Base-by-base conservation (phyloP, 2,113 vertebrate species). In the Peromyscus californicus region DNA sequence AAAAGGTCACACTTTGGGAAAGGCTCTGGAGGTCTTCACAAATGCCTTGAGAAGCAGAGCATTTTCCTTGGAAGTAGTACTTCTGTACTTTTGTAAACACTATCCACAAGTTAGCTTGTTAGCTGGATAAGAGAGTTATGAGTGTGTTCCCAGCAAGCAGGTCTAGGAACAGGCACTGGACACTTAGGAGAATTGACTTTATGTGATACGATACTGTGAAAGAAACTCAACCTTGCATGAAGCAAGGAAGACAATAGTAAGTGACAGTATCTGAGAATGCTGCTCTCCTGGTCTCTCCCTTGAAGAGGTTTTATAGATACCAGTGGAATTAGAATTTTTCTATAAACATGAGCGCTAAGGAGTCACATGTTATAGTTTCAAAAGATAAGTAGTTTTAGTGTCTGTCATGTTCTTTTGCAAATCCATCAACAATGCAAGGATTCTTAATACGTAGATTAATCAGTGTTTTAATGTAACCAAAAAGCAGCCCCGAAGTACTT, bases 51-150 rank as follows among this genome's bases (percentile, higher is more conserved):
- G 80, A 97, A 98, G 98, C 97, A 98, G 98, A 98, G 98, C 98
- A 98, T 98, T 97, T 98, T 98, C 97, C 98, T 98, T 98, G 96
- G 96, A 98, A 98, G 98, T 98, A 98, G 98, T 98, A 98, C 97
- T 98, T 98, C 97, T 78, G 97, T 98, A 98, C 98, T 98, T 98
- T 98, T 99, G 98, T 99, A 99, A 99, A 99, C 98, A 99, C 98
- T 98, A 99, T 98, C 98, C 98, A 98, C 98, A 98, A 98, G 98
- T 98, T 98, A 99, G 98, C 98, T 99, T 99, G 98, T 98, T 98
- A 98, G 98, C 96, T 98, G 97, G 98, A 97, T 98, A 98, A 99
- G 98, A 98, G 97, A 98, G 98, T 98, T 99, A 98, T 97, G 98
- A 98, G 98, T 98, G 98, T 96, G 98, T 98, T 97, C 98, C 98